Conservation (phyloP, 2,888 invertebrate genomes). For the Xestobium rufovillosum region DNA sequence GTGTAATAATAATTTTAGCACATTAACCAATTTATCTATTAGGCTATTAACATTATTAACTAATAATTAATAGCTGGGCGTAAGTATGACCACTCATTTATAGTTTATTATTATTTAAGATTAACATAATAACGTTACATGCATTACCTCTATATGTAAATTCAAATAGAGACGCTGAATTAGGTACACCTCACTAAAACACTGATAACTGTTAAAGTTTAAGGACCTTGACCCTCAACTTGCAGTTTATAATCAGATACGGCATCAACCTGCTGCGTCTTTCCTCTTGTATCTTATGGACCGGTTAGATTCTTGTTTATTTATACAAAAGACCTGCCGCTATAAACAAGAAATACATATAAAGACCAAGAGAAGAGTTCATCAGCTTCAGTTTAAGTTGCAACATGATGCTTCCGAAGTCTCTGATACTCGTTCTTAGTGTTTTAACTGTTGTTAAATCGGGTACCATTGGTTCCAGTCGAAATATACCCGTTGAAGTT, state of each 20-base stretch:
- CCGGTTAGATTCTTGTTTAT: not conserved
- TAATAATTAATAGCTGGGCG: no score
- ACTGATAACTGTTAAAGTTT: no score
- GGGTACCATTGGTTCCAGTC: constrained; percentile 26
- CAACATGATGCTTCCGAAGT: constrained; percentile 31
- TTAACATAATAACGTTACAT: no score
- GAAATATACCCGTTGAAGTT: constrained; percentile 35
- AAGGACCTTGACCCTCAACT: constrained; percentile 7
- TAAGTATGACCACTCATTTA: no score
- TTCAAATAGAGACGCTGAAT: no score
- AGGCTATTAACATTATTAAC: no score
- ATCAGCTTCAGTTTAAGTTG: constrained; percentile 36
- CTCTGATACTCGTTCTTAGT: constrained; percentile 26
- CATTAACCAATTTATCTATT: no score
- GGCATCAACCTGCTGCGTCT: not conserved
- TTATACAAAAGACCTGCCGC: constrained; percentile 17
- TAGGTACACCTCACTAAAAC: no score
- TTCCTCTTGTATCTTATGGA: not conserved
- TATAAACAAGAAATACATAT: constrained; percentile 33
- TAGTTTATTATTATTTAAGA: no score
- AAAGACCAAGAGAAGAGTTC: constrained; percentile 38
- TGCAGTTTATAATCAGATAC: constrained; percentile 6
- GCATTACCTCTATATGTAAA: no score
- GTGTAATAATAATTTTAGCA: no score
- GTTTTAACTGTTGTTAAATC: constrained; percentile 26